Base-by-base conservation (phyloP, 2,888 invertebrate species). In the Fragum fragum region DNA sequence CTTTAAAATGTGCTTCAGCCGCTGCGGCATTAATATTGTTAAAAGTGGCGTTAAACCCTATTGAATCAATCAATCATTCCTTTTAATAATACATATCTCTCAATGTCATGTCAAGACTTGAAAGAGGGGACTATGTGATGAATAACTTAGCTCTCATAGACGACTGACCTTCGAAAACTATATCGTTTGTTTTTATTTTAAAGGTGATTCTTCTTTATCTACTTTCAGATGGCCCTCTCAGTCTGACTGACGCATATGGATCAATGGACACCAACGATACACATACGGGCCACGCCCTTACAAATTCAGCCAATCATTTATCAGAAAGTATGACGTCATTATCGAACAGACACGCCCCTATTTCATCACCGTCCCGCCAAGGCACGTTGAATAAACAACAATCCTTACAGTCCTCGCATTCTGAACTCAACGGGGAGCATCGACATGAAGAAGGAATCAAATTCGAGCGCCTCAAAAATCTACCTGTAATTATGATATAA, bases 171-270 rank as follows among this genome's bases (percentile, higher is more conserved):
- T n/a, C n/a, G n/a, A n/a, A n/a, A n/a, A n/a, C n/a, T n/a, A n/a
- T n/a, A n/a, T n/a, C n/a, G n/a, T n/a, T n/a, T n/a, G n/a, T n/a
- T n/a, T n/a, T n/a, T n/a, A n/a, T n/a, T n/a, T n/a, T n/a, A n/a
- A n/a, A n/a, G n/a, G n/a, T n/a, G n/a, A n/a, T 32, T n/a, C 6
- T 59, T 59, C 23, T 6, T 14, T 61, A 16, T 61, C 32, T 68
- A 28, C 71, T 87, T 84, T 32, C 86, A 92, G 92, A 92, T 91
- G 92, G 91, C 59, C 92, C 92, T 61, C 76, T 91, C 57, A 91
- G 92, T 78, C 88, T 91, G 21, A 86, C 88, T 29, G 92, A 92
- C 76, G 79, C 91, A 21, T 82, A 79, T 84, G 84, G 85, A 77
- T 53, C 73, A 73, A 77, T 86, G 86, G 76, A 84, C 57, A 76